These are phyloP conservation scores for Romanogobio albipinnatus DNA, from an alignment of 2,113 vertebrate genomes.

Conservation along the genomic window DNA sequence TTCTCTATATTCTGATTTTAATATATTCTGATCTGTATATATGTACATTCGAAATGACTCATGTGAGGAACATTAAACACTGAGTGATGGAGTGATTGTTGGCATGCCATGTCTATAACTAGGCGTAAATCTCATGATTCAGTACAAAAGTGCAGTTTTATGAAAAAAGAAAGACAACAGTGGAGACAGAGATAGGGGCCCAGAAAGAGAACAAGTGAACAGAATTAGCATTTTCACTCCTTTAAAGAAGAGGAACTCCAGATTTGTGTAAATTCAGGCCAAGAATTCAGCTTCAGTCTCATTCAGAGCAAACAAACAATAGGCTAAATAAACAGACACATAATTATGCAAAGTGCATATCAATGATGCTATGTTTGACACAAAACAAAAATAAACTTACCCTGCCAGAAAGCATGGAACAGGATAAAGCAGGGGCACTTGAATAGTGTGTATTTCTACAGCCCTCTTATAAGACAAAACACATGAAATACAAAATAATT, in stretches of 20 bases:
- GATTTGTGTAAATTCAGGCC: slow-evolving; percentile 4
- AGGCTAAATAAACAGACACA: neutral
- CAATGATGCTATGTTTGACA: neutral
- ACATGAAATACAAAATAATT: neutral
- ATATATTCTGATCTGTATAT: slow-evolving; percentile 30
- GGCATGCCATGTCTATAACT: neutral
- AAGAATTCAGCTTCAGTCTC: neutral
- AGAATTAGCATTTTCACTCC: neutral
- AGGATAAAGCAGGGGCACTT: slow-evolving; percentile 1
- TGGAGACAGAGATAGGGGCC: neutral
- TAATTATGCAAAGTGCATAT: slow-evolving; percentile 2
- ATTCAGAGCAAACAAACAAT: neutral
- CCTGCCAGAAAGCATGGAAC: neutral
- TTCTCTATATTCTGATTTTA: slow-evolving; percentile 46
- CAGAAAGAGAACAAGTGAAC: slow-evolving; percentile 1
- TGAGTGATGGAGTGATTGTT: neutral
- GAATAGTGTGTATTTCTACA: neutral
- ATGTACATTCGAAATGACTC: slow-evolving; percentile 34
- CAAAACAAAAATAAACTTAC: neutral
- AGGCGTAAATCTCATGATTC: neutral
- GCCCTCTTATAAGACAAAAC: slow-evolving; percentile 20
- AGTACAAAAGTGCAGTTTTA: slow-evolving; percentile 19
- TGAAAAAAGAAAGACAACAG: slow-evolving; percentile 8
- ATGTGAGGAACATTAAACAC: slow-evolving; percentile 26
- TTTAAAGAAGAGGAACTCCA: neutral